These are phyloP conservation scores for Pomacea maculata DNA, from an alignment of 1,140 invertebrate species.

Conservation along the genomic window DNA sequence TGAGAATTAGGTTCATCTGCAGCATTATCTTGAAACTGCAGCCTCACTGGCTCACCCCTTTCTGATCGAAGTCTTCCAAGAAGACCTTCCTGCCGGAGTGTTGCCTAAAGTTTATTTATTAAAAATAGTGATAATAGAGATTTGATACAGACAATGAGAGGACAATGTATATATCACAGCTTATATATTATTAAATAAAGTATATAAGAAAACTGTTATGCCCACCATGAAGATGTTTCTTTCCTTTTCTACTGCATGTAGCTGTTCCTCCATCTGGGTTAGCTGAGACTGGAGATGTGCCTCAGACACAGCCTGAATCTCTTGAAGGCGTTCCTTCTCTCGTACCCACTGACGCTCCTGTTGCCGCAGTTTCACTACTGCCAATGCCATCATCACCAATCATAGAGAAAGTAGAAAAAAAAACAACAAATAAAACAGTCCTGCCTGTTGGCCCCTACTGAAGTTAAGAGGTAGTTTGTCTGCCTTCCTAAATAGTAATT, in stretches of 20 bases:
- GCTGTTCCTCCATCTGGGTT: constrained; percentile 38
- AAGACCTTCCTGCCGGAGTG: constrained; percentile 53
- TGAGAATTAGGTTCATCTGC: background rate
- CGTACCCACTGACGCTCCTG: constrained; percentile 45
- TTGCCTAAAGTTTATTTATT: constrained; percentile 39
- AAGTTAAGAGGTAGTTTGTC: no score
- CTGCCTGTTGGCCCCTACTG: no score
- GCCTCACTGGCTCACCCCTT: constrained; percentile 37
- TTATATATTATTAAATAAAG: background rate
- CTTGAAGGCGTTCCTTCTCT: constrained; percentile 46
- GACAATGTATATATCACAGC: background rate
- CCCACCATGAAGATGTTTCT: constrained; percentile 58
- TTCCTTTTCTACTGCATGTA: constrained; percentile 46
- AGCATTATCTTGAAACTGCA: constrained; percentile 13
- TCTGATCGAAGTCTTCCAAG: constrained; percentile 42
- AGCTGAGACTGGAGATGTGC: constrained; percentile 48
- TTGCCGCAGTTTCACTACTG: constrained; percentile 53
- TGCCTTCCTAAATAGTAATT: no score
- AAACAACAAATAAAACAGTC: no score
- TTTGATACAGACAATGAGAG: background rate
- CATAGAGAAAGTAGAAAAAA: no score
- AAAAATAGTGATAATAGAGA: background rate
- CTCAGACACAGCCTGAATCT: constrained; percentile 44
- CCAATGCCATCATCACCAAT: no score
- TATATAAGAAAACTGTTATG: background rate